phyloP scores from a whole-genome alignment of 2,113 vertebrate genomes.

The Telmatochromis sp. region DNA sequence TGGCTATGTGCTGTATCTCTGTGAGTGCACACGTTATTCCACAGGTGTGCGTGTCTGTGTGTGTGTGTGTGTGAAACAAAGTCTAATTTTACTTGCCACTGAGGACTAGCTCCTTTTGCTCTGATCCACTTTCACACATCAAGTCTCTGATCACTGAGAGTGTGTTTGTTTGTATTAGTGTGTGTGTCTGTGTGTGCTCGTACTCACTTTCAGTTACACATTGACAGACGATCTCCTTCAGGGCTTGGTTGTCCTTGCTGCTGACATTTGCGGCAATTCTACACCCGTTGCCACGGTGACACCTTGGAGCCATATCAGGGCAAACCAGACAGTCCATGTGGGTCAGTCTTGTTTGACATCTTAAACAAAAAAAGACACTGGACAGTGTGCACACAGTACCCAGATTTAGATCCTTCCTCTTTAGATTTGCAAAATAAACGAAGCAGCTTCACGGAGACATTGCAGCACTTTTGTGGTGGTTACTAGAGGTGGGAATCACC shows the following conservation, averaged over 20 bases:
- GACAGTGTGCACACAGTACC: background rate
- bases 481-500: background rate
- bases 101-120: background rate
- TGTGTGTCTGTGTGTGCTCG: background rate
- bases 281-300: constrained; percentile 36
- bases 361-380: background rate
- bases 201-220: constrained; percentile 16
- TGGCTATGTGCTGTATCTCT: background rate
- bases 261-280: constrained; percentile 30
- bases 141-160: background rate
- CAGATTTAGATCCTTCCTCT: background rate
- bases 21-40: background rate
- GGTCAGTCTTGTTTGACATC: constrained; percentile 29
- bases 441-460: background rate
- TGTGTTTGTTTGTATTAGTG: background rate
- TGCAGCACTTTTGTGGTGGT: background rate
- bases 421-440: background rate
- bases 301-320: constrained; percentile 24
- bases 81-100: constrained; percentile 35
- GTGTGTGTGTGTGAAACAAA: background rate
- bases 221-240: constrained; percentile 23
- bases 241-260: constrained; percentile 24
- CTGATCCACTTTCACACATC: constrained; percentile 37
- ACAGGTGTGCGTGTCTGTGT: constrained; percentile 10
- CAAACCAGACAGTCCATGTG: constrained; percentile 28